Evolutionary conservation across 2,113 vertebrate genomes (phyloP).

Genomic region (Psilopsiagon aurifrons): DNA sequence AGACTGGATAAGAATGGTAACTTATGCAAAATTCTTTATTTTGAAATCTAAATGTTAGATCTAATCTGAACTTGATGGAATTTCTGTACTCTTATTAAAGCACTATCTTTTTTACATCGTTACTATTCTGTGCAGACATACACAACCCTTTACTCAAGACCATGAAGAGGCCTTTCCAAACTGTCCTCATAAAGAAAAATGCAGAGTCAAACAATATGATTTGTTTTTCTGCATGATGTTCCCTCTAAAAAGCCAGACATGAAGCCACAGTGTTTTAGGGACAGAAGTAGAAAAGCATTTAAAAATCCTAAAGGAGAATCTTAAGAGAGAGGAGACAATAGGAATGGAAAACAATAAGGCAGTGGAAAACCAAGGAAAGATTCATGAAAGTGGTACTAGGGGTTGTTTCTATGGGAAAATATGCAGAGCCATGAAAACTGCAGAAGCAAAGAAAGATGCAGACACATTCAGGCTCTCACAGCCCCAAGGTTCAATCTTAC

Average conservation of each 20-base stretch:
- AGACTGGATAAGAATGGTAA: background rate
- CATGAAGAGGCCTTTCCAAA: background rate
- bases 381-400: background rate
- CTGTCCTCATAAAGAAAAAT: background rate
- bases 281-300: background rate
- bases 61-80: background rate
- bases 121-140: background rate
- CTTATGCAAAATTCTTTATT: background rate
- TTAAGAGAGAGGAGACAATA: background rate
- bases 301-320: background rate
- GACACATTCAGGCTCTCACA: background rate
- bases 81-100: background rate
- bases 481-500: background rate
- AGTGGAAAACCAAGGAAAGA: background rate
- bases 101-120: background rate
- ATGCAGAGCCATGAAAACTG: background rate
- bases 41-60: background rate
- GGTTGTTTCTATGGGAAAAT: background rate
- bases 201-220: background rate
- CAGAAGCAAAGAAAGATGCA: background rate
- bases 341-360: background rate
- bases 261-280: background rate
- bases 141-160: background rate
- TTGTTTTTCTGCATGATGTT: background rate
- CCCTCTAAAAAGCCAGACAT: background rate